Percentiles rank a stretch among this genome's conserved stretches.
Conservation (phyloP, 2,797 vertebrate genomes). For the Echiichthys vipera region DNA sequence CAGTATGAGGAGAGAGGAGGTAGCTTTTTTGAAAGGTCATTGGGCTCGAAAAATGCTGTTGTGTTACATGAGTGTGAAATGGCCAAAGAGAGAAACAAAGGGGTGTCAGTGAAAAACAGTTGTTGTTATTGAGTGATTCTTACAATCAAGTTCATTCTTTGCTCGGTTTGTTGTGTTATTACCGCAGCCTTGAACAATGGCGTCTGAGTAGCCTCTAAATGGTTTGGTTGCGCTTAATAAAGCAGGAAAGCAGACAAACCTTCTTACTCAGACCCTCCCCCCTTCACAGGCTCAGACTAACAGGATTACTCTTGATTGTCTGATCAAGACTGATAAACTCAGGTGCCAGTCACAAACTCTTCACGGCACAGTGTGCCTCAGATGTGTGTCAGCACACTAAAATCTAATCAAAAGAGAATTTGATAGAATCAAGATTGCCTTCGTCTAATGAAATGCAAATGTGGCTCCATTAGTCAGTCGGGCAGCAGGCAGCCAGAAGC, state of each 20-base stretch:
- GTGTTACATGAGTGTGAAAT: constrained; percentile 28
- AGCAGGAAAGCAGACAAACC: constrained; percentile 71
- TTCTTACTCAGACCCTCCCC: constrained; percentile 41
- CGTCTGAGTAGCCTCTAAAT: constrained; percentile 56
- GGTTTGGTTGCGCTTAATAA: constrained; percentile 74
- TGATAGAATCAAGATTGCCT: constrained; percentile 81
- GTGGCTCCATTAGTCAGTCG: constrained; percentile 69
- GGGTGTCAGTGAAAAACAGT: constrained; percentile 2
- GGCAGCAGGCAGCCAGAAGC: constrained; percentile 57
- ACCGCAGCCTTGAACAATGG: constrained; percentile 49
- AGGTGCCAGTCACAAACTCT: constrained; percentile 80
- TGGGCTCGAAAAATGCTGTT: constrained; percentile 30
- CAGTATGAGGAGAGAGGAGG: not conserved
- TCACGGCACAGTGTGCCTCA: constrained; percentile 63
- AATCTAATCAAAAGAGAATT: constrained; percentile 81
- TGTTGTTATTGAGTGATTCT: constrained; percentile 33
- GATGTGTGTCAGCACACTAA: constrained; percentile 77
- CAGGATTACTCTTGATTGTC: constrained; percentile 80
- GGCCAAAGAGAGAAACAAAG: constrained; percentile 18
- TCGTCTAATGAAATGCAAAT: constrained; percentile 82
- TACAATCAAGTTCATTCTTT: constrained; percentile 53
- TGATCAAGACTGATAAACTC: constrained; percentile 80
- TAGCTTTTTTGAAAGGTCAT: constrained; percentile 46
- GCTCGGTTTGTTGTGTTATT: constrained; percentile 64
- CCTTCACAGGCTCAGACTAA: constrained; percentile 58